Conservation (phyloP, 2,888 invertebrate species). For the Scaptomyza caliginosa region DNA sequence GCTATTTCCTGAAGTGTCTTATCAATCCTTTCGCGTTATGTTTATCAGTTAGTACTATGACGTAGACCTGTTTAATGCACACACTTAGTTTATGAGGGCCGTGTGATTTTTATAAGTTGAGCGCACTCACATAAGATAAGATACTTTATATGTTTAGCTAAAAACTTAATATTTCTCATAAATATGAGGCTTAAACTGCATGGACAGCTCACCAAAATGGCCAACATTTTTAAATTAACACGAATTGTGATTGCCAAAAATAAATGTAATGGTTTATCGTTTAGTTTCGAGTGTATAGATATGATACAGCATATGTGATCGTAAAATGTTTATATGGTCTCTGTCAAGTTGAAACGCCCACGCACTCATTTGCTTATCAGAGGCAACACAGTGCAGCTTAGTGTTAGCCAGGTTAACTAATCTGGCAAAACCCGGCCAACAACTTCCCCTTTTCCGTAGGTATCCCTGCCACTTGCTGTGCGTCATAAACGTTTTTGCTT, state of each 20-base stretch:
- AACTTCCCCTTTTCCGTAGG: background rate
- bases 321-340: slow-evolving; percentile 10
- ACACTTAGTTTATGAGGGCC: slow-evolving; percentile 5
- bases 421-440: background rate
- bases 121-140: slow-evolving; percentile 11
- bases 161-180: background rate
- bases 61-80: slow-evolving; percentile 37
- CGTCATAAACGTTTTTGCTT: slow-evolving; percentile 17
- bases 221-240: slow-evolving; percentile 29
- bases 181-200: slow-evolving; percentile 3
- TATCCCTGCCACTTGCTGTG: slow-evolving; percentile 2
- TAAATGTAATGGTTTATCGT: slow-evolving; percentile 17
- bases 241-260: slow-evolving; percentile 33
- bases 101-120: slow-evolving; percentile 42
- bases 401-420: background rate
- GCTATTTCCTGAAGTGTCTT: background rate
- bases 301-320: slow-evolving; percentile 13
- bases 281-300: slow-evolving; percentile 8
- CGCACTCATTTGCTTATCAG: slow-evolving; percentile 21
- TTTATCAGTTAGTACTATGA: too few relatives aligned
- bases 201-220: slow-evolving; percentile 17
- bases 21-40: too few relatives aligned
- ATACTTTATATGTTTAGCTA: slow-evolving; percentile 5
- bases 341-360: slow-evolving; percentile 4
- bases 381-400: background rate